Conservation (phyloP, 1,140 invertebrate genomes). For the Drosophila quadrilineata region DNA sequence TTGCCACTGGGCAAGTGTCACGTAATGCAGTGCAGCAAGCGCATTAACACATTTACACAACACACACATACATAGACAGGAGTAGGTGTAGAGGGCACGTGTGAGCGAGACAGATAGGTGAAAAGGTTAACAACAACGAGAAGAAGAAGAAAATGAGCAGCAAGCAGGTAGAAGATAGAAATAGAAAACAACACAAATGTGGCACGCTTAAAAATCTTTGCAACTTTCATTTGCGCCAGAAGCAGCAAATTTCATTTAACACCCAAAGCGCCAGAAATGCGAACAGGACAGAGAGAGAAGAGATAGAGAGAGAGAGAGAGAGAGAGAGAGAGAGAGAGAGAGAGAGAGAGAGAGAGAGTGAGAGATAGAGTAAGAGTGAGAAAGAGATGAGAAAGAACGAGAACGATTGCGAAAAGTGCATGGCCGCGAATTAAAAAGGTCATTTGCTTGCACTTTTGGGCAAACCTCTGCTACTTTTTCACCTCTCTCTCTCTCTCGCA, state of each 20-base stretch:
- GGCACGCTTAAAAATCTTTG: slow-evolving; percentile 74
- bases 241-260: slow-evolving; percentile 75
- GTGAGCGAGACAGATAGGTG: slow-evolving; percentile 21
- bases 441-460: slow-evolving; percentile 73
- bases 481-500: slow-evolving; percentile 4
- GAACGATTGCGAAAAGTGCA: slow-evolving; percentile 54
- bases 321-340: not conserved
- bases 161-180: too few species aligned
- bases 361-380: slow-evolving; percentile 3
- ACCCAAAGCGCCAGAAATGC: slow-evolving; percentile 48
- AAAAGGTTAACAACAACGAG: slow-evolving; percentile 17
- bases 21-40: slow-evolving; percentile 55
- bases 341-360: not conserved
- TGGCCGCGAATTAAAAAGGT: slow-evolving; percentile 78
- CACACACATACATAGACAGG: slow-evolving; percentile 26
- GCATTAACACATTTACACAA: slow-evolving; percentile 62
- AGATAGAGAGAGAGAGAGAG: not conserved
- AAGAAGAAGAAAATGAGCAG: slow-evolving; percentile 15
- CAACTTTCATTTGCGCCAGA: slow-evolving; percentile 75
- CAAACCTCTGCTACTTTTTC: slow-evolving; percentile 25
- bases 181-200: too few species aligned
- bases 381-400: not conserved
- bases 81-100: too few species aligned
- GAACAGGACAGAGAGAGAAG: slow-evolving; percentile 9
- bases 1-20: slow-evolving; percentile 48